Percentiles rank a stretch among this genome's conserved stretches.
Conservation (phyloP, 2,888 invertebrate species). For the Timema cristinae region DNA sequence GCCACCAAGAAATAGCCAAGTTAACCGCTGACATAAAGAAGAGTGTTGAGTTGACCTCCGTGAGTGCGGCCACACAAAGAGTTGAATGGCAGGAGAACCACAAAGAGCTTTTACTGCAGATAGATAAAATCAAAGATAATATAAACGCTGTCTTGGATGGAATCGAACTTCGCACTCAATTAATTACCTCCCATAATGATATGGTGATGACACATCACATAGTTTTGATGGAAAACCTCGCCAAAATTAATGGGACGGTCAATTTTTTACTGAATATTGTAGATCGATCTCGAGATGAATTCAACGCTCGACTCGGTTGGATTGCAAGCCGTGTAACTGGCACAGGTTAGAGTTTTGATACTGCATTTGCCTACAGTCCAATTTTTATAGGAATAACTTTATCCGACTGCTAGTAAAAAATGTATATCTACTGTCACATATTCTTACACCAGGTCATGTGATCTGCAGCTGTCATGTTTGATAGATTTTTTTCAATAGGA, state of each 20-base stretch:
- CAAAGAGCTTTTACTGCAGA: slow-evolving; percentile 51
- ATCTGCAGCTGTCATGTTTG: too few species aligned
- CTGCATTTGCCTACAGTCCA: too few species aligned
- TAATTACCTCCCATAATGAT: slow-evolving; percentile 48
- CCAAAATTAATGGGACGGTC: slow-evolving; percentile 52
- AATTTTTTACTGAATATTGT: slow-evolving; percentile 37
- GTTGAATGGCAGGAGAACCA: slow-evolving; percentile 51
- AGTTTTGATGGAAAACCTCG: slow-evolving; percentile 48
- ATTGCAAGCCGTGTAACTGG: slow-evolving; percentile 42
- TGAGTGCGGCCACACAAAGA: slow-evolving; percentile 42
- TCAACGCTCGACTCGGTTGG: slow-evolving; percentile 44
- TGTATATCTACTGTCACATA: too few species aligned
- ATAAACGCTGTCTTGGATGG: slow-evolving; percentile 53
- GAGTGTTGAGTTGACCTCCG: slow-evolving; percentile 47
- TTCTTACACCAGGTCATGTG: too few species aligned
- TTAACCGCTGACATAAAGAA: slow-evolving; percentile 53
- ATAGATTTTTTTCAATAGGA: too few species aligned
- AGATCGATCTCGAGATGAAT: slow-evolving; percentile 34
- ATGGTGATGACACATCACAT: slow-evolving; percentile 49
- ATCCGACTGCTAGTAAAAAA: too few species aligned
- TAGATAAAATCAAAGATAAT: slow-evolving; percentile 52
- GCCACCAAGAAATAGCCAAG: slow-evolving; percentile 52
- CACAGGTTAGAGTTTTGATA: slow-evolving; percentile 34
- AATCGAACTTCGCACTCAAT: slow-evolving; percentile 43
- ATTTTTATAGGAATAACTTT: too few species aligned